Evolutionary conservation across 2,113 vertebrate species (phyloP).

Genomic region (Pyrgilauda ruficollis): DNA sequence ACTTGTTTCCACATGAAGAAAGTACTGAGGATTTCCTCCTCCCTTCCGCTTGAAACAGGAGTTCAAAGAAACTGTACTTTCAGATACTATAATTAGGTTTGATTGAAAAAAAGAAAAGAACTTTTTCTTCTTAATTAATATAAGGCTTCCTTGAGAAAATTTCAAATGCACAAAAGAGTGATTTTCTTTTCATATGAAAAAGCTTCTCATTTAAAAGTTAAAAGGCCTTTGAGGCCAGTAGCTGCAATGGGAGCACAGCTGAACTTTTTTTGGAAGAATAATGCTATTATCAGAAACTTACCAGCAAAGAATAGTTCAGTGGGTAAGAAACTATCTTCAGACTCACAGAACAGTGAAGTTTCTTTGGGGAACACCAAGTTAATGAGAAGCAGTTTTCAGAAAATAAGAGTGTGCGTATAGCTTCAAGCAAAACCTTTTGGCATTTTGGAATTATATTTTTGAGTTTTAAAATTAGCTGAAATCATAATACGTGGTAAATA

Average conservation of each 20-base stretch:
- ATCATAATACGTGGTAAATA: not conserved
- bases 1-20: slow-evolving; percentile 8
- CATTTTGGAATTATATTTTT: not conserved
- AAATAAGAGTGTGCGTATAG: not conserved
- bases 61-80: slow-evolving; percentile 10
- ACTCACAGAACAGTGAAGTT: not conserved
- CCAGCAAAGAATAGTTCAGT: not conserved
- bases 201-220: slow-evolving; percentile 11
- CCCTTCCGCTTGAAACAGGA: not conserved
- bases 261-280: not conserved
- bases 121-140: slow-evolving; percentile 24
- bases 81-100: slow-evolving; percentile 39
- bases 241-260: not conserved
- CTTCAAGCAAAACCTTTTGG: not conserved
- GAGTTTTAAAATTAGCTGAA: not conserved
- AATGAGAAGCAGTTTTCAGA: not conserved
- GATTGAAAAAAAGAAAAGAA: not conserved
- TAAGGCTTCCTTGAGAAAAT: slow-evolving; percentile 14
- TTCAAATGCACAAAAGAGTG: not conserved
- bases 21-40: not conserved
- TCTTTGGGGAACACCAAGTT: not conserved
- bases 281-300: not conserved
- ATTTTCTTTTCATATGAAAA: slow-evolving; percentile 19
- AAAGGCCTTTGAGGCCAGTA: slow-evolving; percentile 19
- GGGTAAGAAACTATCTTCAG: not conserved